phyloP scores from a whole-genome alignment of 2,797 vertebrate species.

The Ciconia nigra region DNA sequence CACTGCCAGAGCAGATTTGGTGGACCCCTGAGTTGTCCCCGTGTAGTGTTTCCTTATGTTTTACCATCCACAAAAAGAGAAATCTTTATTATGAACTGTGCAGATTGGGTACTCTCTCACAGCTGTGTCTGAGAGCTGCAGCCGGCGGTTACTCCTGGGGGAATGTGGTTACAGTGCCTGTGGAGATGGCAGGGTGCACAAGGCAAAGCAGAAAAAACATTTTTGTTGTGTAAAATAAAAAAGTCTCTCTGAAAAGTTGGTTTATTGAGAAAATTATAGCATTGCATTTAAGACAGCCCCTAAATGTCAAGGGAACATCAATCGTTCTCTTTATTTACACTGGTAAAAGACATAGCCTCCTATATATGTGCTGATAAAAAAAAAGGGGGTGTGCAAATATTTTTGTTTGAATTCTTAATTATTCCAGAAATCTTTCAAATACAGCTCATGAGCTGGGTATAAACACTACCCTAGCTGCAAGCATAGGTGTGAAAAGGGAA shows the following conservation, averaged over 20 bases:
- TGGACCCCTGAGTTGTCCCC: background rate
- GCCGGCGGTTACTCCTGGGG: background rate
- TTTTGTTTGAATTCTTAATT: constrained; percentile 7
- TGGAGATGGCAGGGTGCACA: background rate
- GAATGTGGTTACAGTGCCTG: background rate
- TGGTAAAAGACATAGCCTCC: background rate
- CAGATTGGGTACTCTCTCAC: background rate
- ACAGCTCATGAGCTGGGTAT: constrained; percentile 3
- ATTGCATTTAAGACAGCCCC: background rate
- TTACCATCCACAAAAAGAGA: background rate
- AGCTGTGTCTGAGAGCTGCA: background rate
- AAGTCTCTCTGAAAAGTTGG: background rate
- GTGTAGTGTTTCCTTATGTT: background rate
- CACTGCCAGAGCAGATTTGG: background rate
- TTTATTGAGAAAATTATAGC: background rate
- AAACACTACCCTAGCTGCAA: constrained; percentile 23
- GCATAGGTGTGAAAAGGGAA: constrained; percentile 32
- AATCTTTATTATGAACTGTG: background rate
- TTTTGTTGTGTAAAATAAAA: background rate
- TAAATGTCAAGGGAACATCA: background rate
- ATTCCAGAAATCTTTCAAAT: constrained; percentile 9
- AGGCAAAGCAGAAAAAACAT: background rate
- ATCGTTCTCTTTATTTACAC: background rate
- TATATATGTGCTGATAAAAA: background rate
- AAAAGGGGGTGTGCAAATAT: background rate